Base-by-base conservation (phyloP, 2,888 invertebrate genomes). In the Dicyrtoma fusca region DNA sequence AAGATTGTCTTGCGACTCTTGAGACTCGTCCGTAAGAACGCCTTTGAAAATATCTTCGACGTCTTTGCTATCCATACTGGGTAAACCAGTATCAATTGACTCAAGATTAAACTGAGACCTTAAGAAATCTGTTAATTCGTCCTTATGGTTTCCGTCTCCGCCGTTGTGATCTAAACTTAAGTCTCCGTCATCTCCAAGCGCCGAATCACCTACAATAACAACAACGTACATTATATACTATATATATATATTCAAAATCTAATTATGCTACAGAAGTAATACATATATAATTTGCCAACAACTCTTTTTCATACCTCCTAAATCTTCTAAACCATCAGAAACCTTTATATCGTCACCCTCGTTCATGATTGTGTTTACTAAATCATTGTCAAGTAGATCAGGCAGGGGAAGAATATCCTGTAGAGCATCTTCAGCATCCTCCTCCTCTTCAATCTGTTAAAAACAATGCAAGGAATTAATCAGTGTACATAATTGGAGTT, bases 1-100 rank as follows among this genome's bases (percentile, higher is more conserved):
- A 47, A 77, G 61, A 53, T 90, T 89, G 82, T 91, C 91, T 83
- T 91, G 91, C 1, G 91, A 90, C 83, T 91, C 91, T 86, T 91
- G 88, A 34, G 83, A 82, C 82, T 92, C 91, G 82, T 92, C 91
- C n/a, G 91, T 92, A 71, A 92, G 87, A 73, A 94, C 93, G 57
- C 91, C 93, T 85, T 94, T 94, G 84, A 95, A 93, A 82, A 95
- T 91, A 83, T 94, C 94, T 82, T 95, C 94, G 0, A 95, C 93
- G 81, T 94, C 94, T 83, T 92, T 92, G 82, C 91, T 90, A 84
- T 94, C 94, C 88, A 95, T 94, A 81, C 92, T 92, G 0, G 92
- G 91, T 73, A 94, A 84, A 61, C 86, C 87, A 84, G 75, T 71
- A 34, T 78, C 89, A 87, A 90, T 91, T 1, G 90, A 89, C 82